Conservation (phyloP, 1,140 invertebrate species). For the Drosophila chauvacae region DNA sequence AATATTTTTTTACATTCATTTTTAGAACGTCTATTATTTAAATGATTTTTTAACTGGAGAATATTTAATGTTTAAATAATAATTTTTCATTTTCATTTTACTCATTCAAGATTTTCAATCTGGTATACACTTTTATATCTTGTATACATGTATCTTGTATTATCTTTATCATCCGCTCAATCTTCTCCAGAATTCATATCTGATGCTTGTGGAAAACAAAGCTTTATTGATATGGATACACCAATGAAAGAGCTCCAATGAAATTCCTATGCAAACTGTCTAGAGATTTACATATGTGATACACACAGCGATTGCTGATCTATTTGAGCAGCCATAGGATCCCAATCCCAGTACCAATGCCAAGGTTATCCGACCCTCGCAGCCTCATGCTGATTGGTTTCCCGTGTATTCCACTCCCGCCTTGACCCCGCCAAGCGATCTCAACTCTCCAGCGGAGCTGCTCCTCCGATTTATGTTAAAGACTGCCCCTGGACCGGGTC, state of each 20-base stretch:
- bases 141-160: background rate
- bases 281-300: slow-evolving; percentile 29
- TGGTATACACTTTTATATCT: too few species aligned
- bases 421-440: slow-evolving; percentile 16
- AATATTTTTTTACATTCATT: background rate
- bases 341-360: slow-evolving; percentile 9
- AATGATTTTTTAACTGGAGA: background rate
- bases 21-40: background rate
- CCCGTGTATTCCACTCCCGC: slow-evolving; percentile 20
- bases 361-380: slow-evolving; percentile 27
- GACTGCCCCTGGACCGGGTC: slow-evolving; percentile 27
- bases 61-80: too few species aligned
- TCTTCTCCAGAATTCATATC: background rate
- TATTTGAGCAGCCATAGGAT: slow-evolving; percentile 31
- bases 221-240: slow-evolving; percentile 12
- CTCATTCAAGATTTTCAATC: too few species aligned
- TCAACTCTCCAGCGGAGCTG: slow-evolving; percentile 25
- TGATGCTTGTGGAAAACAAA: slow-evolving; percentile 6
- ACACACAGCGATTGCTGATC: slow-evolving; percentile 30
- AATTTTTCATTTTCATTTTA: too few species aligned
- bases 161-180: background rate
- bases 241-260: slow-evolving; percentile 1
- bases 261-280: slow-evolving; percentile 17
- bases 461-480: slow-evolving; percentile 53
- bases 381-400: slow-evolving; percentile 13